These are phyloP conservation scores for Argyrosomus japonicus DNA, from an alignment of 2,113 vertebrate species.

Conservation along the genomic window DNA sequence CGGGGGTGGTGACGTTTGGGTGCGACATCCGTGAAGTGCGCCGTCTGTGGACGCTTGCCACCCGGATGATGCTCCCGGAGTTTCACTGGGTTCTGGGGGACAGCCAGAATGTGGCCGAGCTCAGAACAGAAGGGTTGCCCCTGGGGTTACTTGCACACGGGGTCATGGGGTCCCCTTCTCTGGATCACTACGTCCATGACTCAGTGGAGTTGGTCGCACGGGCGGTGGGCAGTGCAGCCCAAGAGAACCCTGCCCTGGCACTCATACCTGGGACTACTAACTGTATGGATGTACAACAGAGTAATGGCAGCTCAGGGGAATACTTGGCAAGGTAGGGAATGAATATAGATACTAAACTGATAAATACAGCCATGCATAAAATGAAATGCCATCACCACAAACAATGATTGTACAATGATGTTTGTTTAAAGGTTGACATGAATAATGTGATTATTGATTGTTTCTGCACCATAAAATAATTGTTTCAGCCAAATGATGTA, in stretches of 20 bases:
- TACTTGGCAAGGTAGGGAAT: conserved; percentile 92
- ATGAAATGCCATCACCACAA: background rate
- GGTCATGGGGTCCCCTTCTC: conserved; percentile 88
- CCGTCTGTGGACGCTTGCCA: conserved; percentile 87
- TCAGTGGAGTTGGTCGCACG: conserved; percentile 92
- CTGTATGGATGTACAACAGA: conserved; percentile 90
- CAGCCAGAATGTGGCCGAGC: conserved; percentile 93
- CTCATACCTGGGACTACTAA: conserved; percentile 95
- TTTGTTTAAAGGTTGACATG: too few relatives aligned
- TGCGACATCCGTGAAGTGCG: conserved; percentile 92
- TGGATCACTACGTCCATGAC: conserved; percentile 95
- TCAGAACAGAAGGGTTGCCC: conserved; percentile 93
- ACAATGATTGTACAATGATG: too few relatives aligned
- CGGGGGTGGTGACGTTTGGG: conserved; percentile 93
- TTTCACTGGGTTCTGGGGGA: conserved; percentile 96
- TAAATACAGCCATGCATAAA: background rate
- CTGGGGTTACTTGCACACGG: conserved; percentile 94
- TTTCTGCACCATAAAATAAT: background rate
- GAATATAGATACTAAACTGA: background rate
- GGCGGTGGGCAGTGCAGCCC: conserved; percentile 91
- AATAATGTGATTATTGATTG: background rate
- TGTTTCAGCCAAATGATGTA: background rate
- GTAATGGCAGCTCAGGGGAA: conserved; percentile 91
- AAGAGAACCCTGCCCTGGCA: conserved; percentile 90
- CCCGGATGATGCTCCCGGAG: conserved; percentile 86